Evolutionary conservation across 2,888 invertebrate species (phyloP).

Genomic region (Listrodromus nycthemerus): DNA sequence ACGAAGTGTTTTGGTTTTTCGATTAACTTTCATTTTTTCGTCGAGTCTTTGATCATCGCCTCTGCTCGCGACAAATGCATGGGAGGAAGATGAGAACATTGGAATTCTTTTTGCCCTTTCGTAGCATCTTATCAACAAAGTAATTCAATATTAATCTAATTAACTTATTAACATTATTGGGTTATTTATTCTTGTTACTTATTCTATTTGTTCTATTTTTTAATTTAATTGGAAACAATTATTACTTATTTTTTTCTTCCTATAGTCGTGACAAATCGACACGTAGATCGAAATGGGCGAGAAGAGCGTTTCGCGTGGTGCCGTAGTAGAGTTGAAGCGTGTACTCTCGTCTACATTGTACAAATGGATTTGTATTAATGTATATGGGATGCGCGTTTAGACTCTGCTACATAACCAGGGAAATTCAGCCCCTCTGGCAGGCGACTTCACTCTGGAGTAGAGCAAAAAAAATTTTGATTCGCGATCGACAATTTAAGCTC

Average conservation of each 20-base stretch:
- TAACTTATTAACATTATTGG: too few relatives aligned
- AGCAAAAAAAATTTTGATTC: background rate
- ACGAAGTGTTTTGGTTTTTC: background rate
- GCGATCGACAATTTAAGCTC: background rate
- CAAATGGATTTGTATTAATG: background rate
- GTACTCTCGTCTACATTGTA: background rate
- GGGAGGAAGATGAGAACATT: background rate
- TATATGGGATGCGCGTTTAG: background rate
- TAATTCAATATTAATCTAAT: too few relatives aligned
- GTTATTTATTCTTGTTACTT: too few relatives aligned
- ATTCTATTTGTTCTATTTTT: too few relatives aligned
- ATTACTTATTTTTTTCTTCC: too few relatives aligned
- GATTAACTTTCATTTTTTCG: conserved; percentile 19
- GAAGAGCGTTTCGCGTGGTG: conserved; percentile 1
- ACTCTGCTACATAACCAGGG: background rate
- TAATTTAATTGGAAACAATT: too few relatives aligned
- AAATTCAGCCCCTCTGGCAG: background rate
- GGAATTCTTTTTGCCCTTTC: background rate
- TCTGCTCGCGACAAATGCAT: background rate
- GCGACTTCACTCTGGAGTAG: background rate
- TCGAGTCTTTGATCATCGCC: background rate
- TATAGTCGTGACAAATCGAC: too few relatives aligned
- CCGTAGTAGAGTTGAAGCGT: background rate
- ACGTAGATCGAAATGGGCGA: background rate
- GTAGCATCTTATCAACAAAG: background rate